Conservation (phyloP, 1,140 invertebrate species). For the Arctopsyche grandis region DNA sequence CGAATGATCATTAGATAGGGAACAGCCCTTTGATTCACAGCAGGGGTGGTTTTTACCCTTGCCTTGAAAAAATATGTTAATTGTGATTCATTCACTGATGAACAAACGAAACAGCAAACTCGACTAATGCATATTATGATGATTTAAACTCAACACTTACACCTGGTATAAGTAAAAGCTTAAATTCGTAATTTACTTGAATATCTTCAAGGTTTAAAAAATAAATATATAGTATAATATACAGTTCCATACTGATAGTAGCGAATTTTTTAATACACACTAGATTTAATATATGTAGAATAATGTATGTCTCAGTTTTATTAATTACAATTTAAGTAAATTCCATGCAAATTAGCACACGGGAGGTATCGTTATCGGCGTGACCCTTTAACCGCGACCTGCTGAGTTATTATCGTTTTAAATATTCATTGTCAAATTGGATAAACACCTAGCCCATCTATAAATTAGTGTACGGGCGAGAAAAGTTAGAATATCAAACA, state of each 20-base stretch:
- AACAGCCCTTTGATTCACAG: not conserved
- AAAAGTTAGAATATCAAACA: not conserved
- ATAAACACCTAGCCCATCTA: not conserved
- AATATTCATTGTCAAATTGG: slow-evolving; percentile 11
- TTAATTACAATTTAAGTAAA: not conserved
- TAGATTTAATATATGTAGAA: too few relatives aligned
- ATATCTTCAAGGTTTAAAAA: too few relatives aligned
- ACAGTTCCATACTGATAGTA: too few relatives aligned
- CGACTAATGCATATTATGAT: too few relatives aligned
- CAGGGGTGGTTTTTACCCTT: not conserved
- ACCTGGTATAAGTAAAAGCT: too few relatives aligned
- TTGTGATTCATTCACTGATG: slow-evolving; percentile 46
- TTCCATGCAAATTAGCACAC: not conserved
- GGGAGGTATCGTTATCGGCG: slow-evolving; percentile 13
- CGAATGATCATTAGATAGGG: not conserved
- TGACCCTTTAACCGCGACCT: slow-evolving; percentile 6
- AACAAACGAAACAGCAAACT: slow-evolving; percentile 47
- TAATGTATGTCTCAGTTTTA: not conserved
- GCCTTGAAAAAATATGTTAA: slow-evolving; percentile 45
- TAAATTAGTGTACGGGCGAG: not conserved
- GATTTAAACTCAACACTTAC: too few relatives aligned
- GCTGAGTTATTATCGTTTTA: slow-evolving; percentile 16
- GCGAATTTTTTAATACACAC: too few relatives aligned
- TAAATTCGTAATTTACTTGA: too few relatives aligned
- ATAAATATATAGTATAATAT: too few relatives aligned